A percentile compares a stretch with the other conserved stretches of the same genome.
Evolutionary conservation across 2,797 vertebrate species (phyloP).

Genomic region (Chromobotia macracanthus): DNA sequence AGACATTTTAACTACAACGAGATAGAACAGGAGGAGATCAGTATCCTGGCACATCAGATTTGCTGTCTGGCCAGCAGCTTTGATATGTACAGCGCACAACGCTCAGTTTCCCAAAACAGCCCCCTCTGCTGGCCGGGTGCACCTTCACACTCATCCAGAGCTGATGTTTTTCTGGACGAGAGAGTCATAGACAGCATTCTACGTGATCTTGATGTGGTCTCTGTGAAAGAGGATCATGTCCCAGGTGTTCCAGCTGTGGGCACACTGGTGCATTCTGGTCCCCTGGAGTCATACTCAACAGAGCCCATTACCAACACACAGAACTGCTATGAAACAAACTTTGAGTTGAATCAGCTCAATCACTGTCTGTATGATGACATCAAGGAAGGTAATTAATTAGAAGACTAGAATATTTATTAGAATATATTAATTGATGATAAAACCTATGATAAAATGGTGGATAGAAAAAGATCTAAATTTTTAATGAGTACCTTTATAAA

Average conservation of each 20-base stretch:
- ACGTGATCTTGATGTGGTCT: constrained; percentile 64
- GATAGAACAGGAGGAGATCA: constrained; percentile 75
- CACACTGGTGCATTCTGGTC: constrained; percentile 41
- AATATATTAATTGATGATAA: too few species aligned
- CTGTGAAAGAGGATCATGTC: background rate
- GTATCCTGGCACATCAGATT: constrained; percentile 82
- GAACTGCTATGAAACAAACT: constrained; percentile 60
- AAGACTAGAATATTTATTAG: too few species aligned
- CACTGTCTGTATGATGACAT: constrained; percentile 63
- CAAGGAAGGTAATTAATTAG: constrained; percentile 68
- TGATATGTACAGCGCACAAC: constrained; percentile 61
- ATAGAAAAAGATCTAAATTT: background rate
- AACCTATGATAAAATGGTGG: background rate
- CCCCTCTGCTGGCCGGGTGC: background rate
- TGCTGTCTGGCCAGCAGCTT: constrained; percentile 82
- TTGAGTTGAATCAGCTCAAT: constrained; percentile 79
- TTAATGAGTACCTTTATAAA: background rate
- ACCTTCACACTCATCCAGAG: constrained; percentile 32
- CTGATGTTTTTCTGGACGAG: constrained; percentile 64
- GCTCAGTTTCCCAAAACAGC: background rate
- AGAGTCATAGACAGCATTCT: constrained; percentile 72
- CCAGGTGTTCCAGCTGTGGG: background rate
- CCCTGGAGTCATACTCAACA: constrained; percentile 53
- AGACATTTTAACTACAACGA: constrained; percentile 63
- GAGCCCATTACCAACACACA: constrained; percentile 60